A percentile compares a stretch with the other conserved stretches of the same genome.
Conservation (phyloP, 2,888 invertebrate species). For the Candidula unifasciata region DNA sequence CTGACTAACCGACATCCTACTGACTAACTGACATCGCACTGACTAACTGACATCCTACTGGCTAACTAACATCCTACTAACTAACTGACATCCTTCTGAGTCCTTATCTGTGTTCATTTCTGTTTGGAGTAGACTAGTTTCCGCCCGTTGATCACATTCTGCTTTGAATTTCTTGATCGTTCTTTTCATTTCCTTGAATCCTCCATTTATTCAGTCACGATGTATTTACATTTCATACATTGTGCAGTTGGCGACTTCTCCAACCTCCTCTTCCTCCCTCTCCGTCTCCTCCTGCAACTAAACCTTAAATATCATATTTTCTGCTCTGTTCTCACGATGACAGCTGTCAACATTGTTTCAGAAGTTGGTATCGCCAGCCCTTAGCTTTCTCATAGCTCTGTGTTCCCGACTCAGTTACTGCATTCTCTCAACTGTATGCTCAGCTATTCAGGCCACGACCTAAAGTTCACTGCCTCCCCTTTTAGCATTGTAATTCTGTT, state of each 20-base stretch:
- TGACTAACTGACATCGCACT: too few species aligned
- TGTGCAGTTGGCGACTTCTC: background rate
- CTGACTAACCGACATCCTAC: too few species aligned
- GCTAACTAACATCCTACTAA: too few species aligned
- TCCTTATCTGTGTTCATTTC: too few species aligned
- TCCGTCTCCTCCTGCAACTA: too few species aligned
- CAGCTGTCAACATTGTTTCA: slow-evolving; percentile 35
- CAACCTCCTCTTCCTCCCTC: background rate
- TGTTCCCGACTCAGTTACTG: slow-evolving; percentile 14
- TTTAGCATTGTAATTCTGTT: slow-evolving; percentile 29
- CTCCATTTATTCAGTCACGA: background rate
- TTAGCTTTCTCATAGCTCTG: slow-evolving; percentile 2
- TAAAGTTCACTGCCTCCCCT: background rate
- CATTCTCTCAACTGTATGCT: slow-evolving; percentile 18
- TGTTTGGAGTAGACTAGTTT: too few species aligned
- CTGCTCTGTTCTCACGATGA: background rate
- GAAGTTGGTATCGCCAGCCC: background rate
- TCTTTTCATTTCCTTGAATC: background rate
- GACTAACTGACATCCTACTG: too few species aligned
- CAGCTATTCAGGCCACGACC: slow-evolving; percentile 17
- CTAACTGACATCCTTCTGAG: too few species aligned
- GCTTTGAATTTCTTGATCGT: background rate
- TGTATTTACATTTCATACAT: background rate
- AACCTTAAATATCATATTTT: too few species aligned
- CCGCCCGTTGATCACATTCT: background rate